Percentiles rank a stretch among this genome's conserved stretches.
phyloP scores from a whole-genome alignment of 2,888 invertebrate species.

The Thymelicus sylvestris region DNA sequence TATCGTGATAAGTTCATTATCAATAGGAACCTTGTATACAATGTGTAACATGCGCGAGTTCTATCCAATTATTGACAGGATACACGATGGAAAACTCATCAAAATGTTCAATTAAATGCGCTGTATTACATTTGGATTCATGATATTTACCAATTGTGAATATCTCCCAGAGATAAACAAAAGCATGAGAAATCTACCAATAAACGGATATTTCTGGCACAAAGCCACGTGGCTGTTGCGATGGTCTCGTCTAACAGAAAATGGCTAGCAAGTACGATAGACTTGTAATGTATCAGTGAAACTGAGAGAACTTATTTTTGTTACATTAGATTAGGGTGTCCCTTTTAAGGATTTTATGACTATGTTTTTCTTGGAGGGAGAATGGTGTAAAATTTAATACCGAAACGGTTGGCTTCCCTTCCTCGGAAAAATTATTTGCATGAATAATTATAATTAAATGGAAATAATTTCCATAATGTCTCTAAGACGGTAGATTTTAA shows the following conservation, averaged over 20 bases:
- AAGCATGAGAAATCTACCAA: slow-evolving; percentile 38
- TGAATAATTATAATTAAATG: slow-evolving; percentile 4
- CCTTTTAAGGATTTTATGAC: not conserved
- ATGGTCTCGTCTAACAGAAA: slow-evolving; percentile 8
- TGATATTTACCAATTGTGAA: slow-evolving; percentile 12
- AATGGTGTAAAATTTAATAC: not conserved
- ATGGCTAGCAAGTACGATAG: not conserved
- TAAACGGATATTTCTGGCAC: slow-evolving; percentile 41
- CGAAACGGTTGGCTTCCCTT: not conserved
- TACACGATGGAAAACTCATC: not conserved
- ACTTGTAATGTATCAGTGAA: not conserved
- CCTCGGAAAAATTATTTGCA: not conserved
- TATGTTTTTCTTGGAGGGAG: not conserved
- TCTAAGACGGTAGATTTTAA: slow-evolving; percentile 21
- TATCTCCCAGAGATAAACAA: slow-evolving; percentile 34
- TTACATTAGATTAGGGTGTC: not conserved
- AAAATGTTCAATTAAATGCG: not conserved
- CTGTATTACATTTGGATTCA: not conserved
- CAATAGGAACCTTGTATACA: not conserved
- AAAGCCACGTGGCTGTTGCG: slow-evolving; percentile 38
- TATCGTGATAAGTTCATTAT: slow-evolving; percentile 25
- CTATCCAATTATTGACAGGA: slow-evolving; percentile 21
- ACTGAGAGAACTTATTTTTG: not conserved
- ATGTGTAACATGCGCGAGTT: not conserved
- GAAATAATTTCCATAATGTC: slow-evolving; percentile 18